A percentile compares a stretch with the other conserved stretches of the same genome.
Evolutionary conservation across 2,888 invertebrate species (phyloP).

Genomic region (Xylota segnis): DNA sequence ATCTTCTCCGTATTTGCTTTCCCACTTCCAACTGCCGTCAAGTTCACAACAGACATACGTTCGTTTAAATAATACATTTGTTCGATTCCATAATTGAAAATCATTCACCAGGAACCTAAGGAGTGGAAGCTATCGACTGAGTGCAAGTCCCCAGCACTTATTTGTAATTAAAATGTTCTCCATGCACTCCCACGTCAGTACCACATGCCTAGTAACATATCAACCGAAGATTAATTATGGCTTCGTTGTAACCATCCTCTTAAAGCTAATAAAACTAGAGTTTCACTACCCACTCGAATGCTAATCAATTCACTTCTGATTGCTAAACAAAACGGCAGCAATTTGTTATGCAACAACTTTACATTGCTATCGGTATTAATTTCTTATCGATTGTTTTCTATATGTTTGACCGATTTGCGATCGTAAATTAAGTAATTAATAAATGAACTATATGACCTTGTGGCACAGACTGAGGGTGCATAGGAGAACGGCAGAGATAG

Average conservation of each 20-base stretch:
- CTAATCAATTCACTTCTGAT: not conserved
- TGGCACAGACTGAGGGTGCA: too few relatives aligned
- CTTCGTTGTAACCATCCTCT: not conserved
- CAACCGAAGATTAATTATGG: not conserved
- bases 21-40: too few relatives aligned
- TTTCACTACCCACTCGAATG: not conserved
- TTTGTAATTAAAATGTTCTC: not conserved
- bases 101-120: not conserved
- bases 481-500: too few relatives aligned
- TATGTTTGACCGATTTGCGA: not conserved
- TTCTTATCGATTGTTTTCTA: constrained; percentile 22
- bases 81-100: not conserved
- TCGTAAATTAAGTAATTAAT: too few relatives aligned
- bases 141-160: not conserved
- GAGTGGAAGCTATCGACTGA: not conserved
- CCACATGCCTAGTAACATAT: not conserved
- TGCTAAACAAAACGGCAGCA: not conserved
- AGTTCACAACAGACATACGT: too few relatives aligned
- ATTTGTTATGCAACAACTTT: not conserved
- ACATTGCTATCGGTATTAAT: not conserved
- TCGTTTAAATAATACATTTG: not conserved
- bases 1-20: too few relatives aligned
- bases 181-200: not conserved
- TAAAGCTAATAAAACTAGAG: not conserved
- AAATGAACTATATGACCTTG: too few relatives aligned